A percentile compares a stretch with the other conserved stretches of the same genome.
Conservation (phyloP, 1,140 invertebrate genomes). For the Drosophila nasuta region DNA sequence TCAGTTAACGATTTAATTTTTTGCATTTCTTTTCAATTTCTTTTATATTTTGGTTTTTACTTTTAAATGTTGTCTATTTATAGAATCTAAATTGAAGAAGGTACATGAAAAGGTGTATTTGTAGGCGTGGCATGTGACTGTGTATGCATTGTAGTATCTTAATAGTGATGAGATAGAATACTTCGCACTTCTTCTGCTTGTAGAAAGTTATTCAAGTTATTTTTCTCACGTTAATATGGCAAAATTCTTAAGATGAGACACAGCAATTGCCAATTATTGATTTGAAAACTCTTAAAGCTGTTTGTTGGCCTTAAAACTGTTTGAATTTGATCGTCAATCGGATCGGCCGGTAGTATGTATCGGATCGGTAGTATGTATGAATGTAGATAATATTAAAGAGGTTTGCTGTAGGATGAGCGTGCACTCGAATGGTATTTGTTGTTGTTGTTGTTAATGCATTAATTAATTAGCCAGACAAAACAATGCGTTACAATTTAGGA, state of each 20-base stretch:
- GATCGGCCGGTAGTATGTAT: too few species aligned
- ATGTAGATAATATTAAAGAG: constrained; percentile 14
- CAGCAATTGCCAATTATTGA: constrained; percentile 18
- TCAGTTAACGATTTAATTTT: constrained; percentile 66
- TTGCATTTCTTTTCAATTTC: constrained; percentile 17
- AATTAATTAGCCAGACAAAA: constrained; percentile 28
- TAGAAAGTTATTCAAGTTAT: constrained; percentile 28
- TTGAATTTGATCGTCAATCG: neutral
- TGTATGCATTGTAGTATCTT: constrained; percentile 35
- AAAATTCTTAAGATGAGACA: constrained; percentile 23
- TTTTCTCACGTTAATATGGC: neutral
- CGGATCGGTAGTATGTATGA: too few species aligned
- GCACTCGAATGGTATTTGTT: constrained; percentile 23
- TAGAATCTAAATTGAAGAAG: constrained; percentile 80
- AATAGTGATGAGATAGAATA: constrained; percentile 29
- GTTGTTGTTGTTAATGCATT: constrained; percentile 25
- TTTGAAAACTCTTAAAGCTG: constrained; percentile 33
- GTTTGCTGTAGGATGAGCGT: constrained; percentile 22
- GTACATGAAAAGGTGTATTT: constrained; percentile 77
- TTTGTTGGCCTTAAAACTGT: constrained; percentile 4
- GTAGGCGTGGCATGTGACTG: constrained; percentile 52
- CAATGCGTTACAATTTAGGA: constrained; percentile 33
- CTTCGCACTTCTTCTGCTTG: constrained; percentile 5
- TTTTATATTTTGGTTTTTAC: constrained; percentile 24
- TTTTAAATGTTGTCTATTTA: constrained; percentile 47